phyloP scores from a whole-genome alignment of 1,140 invertebrate species.

The Scaptomyza montana region DNA sequence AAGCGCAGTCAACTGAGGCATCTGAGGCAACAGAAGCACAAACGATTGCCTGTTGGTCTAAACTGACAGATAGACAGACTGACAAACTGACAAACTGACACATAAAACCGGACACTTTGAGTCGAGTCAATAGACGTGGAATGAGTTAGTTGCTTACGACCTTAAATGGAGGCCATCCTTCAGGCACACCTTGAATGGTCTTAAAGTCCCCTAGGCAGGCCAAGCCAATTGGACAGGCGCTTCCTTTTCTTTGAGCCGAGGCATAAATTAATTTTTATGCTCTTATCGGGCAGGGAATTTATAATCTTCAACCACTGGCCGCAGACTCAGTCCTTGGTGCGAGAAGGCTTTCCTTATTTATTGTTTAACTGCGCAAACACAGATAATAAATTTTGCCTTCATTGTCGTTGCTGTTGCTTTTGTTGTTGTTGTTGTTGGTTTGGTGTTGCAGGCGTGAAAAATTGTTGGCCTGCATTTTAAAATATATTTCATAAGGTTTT shows the following conservation, averaged over 20 bases:
- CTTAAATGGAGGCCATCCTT: conserved; percentile 27
- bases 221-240: conserved; percentile 16
- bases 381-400: conserved; percentile 52
- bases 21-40: background rate
- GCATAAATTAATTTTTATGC: conserved; percentile 49
- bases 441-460: conserved; percentile 53
- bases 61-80: conserved; percentile 21
- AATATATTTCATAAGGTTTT: conserved; percentile 24
- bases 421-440: conserved; percentile 11
- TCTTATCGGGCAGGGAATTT: conserved; percentile 38
- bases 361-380: conserved; percentile 52
- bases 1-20: conserved; percentile 13
- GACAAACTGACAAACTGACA: background rate
- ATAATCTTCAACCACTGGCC: conserved; percentile 42
- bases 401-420: conserved; percentile 10
- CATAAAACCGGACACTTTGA: background rate
- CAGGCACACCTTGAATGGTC: conserved; percentile 26
- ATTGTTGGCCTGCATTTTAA: conserved; percentile 52
- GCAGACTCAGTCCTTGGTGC: background rate
- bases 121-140: too few species aligned
- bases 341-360: conserved; percentile 39
- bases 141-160: background rate
- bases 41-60: conserved; percentile 12
- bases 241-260: conserved; percentile 15
- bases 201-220: conserved; percentile 10